Conservation (phyloP, 2,797 vertebrate genomes). For the Gorsachius magnificus region DNA sequence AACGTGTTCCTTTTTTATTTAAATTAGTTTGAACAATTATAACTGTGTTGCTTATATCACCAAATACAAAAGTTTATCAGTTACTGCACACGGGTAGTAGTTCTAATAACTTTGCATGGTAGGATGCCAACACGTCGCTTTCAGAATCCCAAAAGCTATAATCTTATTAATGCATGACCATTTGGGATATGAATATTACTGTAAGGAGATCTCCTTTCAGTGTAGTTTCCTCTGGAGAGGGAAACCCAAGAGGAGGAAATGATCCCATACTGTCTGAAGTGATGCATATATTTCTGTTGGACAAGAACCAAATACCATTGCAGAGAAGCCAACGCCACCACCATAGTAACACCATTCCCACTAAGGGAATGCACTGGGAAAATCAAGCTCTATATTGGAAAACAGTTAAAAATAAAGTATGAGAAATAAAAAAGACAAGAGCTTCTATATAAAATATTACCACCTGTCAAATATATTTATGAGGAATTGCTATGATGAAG, state of each 20-base stretch:
- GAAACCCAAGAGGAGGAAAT: background rate
- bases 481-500: background rate
- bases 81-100: background rate
- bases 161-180: conserved; percentile 9
- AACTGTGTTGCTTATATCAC: background rate
- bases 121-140: background rate
- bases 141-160: conserved; percentile 12
- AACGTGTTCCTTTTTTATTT: background rate
- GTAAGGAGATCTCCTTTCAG: conserved; percentile 9
- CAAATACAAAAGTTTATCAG: conserved; percentile 24
- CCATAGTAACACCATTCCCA: background rate
- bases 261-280: background rate
- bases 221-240: background rate
- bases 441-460: background rate
- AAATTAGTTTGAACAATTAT: background rate
- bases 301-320: background rate
- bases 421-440: background rate
- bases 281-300: background rate
- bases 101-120: background rate
- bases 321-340: background rate
- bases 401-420: background rate
- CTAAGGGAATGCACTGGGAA: background rate
- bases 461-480: background rate
- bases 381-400: background rate
- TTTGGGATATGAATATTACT: conserved; percentile 8